Evolutionary conservation across 37 sponge, comb jelly and placozoan species (phyloP), one percentile per base, ranked within the genome.

Genomic region (Cladorhizidae sp.): DNA sequence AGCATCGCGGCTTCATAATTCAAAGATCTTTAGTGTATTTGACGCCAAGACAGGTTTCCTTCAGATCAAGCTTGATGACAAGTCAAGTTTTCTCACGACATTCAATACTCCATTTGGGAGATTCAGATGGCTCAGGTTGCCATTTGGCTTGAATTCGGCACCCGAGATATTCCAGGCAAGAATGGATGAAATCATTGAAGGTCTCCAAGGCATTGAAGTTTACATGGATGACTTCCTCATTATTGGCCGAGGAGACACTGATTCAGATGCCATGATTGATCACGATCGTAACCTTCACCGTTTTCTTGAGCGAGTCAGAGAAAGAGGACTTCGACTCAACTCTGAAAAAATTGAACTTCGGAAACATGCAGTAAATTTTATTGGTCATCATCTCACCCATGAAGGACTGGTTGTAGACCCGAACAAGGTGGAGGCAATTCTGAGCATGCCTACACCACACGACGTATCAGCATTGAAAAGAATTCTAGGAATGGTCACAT

Each of bases 31-130:
- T 77, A 79, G 87, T 40, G 68, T 82, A 9, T 64, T 86, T 2
- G 92, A 87, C 82, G 87, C 41, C 21, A 32, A 55, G 23, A 38
- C 80, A 25, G 92, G 84, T 33, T 91, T 82, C 49, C 87, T 84
- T 87, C 92, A 91, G 28, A 72, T 91, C n/a, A 35, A 40, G 40
- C 64, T 91, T 21, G 83, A 81, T 38, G 84, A 87, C 37, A 21
- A 40, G 18, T 87, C 87, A 28, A 74, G 77, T 36, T 59, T 82
- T 35, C 70, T 91, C n/a, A 91, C 92, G 50, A 86, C 80, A 1
- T 79, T 86, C 69, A 80, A 80, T 70, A 80, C 87, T 8, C 87
- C 81, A 17, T 87, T 87, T 40, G 87, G 87, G 0, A 50, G 87
- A 55, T 87, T 80, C 72, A 31, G 57, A 23, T 85, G 77, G 77